phyloP scores from a whole-genome alignment of 2,888 invertebrate species.

The Argyresthia goedartella region DNA sequence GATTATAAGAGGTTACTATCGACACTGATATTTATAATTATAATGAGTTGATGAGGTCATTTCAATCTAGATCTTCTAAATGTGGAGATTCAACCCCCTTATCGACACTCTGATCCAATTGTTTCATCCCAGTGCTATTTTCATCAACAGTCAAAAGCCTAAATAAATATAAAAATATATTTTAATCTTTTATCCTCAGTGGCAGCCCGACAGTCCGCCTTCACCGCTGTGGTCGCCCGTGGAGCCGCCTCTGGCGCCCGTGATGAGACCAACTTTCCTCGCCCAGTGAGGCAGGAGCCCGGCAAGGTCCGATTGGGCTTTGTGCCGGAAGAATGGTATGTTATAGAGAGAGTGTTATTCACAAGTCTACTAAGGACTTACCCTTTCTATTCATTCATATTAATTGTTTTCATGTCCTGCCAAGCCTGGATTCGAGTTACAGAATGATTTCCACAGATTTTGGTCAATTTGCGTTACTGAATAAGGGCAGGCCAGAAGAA shows the following conservation, averaged over 20 bases:
- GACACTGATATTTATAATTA: too few species aligned
- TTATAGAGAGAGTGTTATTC: too few species aligned
- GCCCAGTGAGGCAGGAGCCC: slow-evolving; percentile 78
- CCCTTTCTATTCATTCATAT: neutral
- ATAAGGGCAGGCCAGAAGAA: neutral
- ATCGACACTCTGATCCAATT: too few species aligned
- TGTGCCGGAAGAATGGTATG: slow-evolving; percentile 91
- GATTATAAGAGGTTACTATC: too few species aligned
- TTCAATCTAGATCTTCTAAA: too few species aligned
- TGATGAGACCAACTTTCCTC: slow-evolving; percentile 82
- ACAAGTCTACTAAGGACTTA: neutral
- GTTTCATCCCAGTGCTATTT: too few species aligned
- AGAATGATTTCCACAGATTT: too few species aligned
- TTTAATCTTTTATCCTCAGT: slow-evolving; percentile 24
- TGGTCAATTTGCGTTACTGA: neutral
- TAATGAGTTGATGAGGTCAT: too few species aligned
- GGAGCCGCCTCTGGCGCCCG: slow-evolving; percentile 71
- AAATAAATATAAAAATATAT: neutral
- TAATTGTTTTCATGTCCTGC: neutral
- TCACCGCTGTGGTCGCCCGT: slow-evolving; percentile 64
- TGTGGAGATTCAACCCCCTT: too few species aligned
- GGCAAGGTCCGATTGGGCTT: slow-evolving; percentile 90
- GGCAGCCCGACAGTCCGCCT: slow-evolving; percentile 51
- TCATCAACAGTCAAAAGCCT: neutral
- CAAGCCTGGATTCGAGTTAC: too few species aligned